Conservation (phyloP, 2,797 vertebrate species). For the Epinephelus coioides region DNA sequence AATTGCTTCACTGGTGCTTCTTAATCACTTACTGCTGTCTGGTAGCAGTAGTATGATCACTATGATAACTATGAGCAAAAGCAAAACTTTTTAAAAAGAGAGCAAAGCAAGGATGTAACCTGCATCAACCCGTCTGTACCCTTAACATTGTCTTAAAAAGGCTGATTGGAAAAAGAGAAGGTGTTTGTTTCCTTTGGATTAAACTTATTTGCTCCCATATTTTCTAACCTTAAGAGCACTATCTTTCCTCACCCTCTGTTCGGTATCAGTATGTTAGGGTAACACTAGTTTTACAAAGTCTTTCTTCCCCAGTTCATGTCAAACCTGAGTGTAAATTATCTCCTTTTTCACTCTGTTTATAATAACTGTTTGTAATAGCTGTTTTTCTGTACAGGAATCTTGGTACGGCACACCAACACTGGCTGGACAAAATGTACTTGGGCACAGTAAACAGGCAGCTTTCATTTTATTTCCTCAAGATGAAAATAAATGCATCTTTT, state of each 20-base stretch:
- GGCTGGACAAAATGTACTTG: constrained; percentile 1
- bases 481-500: not conserved
- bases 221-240: too few relatives aligned
- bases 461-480: not conserved
- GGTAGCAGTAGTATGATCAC: constrained; percentile 19
- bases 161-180: too few relatives aligned
- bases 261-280: not conserved
- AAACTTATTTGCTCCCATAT: too few relatives aligned
- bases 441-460: not conserved
- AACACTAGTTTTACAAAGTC: not conserved
- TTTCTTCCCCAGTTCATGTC: not conserved
- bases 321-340: constrained; percentile 11
- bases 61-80: constrained; percentile 18
- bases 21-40: constrained; percentile 28
- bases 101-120: not conserved
- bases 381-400: constrained; percentile 21
- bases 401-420: not conserved
- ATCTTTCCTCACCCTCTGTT: not conserved
- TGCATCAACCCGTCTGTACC: too few relatives aligned
- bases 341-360: not conserved
- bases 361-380: constrained; percentile 29
- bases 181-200: too few relatives aligned
- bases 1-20: constrained; percentile 17
- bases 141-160: too few relatives aligned
- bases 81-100: constrained; percentile 5